Evolutionary conservation across 2,797 vertebrate species (phyloP).

Genomic region (Silurus aristotelis): DNA sequence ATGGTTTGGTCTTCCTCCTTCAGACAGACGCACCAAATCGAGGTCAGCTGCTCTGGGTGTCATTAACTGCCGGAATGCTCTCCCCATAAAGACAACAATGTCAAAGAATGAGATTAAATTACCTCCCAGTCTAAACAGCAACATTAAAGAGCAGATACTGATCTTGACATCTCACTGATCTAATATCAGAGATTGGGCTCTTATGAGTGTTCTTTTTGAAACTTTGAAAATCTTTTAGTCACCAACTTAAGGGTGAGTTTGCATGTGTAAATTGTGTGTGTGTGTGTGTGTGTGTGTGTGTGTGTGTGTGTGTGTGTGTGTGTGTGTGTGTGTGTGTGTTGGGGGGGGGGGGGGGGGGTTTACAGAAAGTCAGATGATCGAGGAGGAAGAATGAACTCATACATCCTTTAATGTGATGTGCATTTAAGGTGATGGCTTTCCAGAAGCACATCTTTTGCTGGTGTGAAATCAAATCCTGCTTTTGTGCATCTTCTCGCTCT

Average conservation of each 20-base stretch:
- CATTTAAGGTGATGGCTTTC: slow-evolving; percentile 70
- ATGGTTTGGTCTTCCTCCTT: slow-evolving; percentile 50
- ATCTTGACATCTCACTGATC: slow-evolving; percentile 34
- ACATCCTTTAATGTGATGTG: slow-evolving; percentile 80
- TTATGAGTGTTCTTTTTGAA: background rate
- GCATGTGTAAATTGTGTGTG: slow-evolving; percentile 38
- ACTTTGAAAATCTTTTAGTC: background rate
- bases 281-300: no score
- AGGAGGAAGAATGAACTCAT: slow-evolving; percentile 72
- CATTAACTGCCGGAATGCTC: slow-evolving; percentile 47
- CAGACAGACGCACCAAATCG: slow-evolving; percentile 32
- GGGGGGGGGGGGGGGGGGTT: slow-evolving; percentile 36
- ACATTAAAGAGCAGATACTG: slow-evolving; percentile 36
- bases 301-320: no score
- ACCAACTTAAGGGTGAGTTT: slow-evolving; percentile 18
- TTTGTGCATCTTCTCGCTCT: slow-evolving; percentile 18
- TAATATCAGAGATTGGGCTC: slow-evolving; percentile 22
- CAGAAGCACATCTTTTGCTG: slow-evolving; percentile 55
- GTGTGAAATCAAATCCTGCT: slow-evolving; percentile 64
- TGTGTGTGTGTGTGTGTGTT: no score
- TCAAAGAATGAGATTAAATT: slow-evolving; percentile 45
- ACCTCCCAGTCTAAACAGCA: slow-evolving; percentile 49
- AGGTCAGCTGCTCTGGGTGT: slow-evolving; percentile 37
- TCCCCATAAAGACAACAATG: slow-evolving; percentile 35
- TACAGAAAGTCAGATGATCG: slow-evolving; percentile 55